These are phyloP conservation scores for Lasiurus cinereus DNA, from an alignment of 2,113 vertebrate genomes.

Conservation along the genomic window DNA sequence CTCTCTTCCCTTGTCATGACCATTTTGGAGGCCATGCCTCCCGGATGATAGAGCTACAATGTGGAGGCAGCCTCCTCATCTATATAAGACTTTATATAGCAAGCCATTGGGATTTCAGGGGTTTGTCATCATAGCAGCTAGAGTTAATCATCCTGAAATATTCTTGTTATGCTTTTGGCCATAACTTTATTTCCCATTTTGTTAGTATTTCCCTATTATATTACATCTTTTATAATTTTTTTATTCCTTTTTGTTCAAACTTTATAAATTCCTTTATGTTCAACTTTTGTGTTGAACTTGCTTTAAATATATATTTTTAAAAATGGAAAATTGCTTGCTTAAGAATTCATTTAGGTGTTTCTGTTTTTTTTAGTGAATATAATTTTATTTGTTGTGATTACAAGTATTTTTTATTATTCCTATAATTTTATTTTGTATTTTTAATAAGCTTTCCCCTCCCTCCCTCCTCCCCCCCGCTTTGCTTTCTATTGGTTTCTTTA, in stretches of 20 bases:
- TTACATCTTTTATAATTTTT: neutral
- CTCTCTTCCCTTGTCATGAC: neutral
- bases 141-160: neutral
- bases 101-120: neutral
- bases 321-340: neutral
- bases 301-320: neutral
- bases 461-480: accelerated
- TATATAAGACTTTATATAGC: neutral
- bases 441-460: neutral
- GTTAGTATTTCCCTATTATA: neutral
- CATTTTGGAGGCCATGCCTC: neutral
- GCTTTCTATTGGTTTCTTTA: constrained; percentile 42
- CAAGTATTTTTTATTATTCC: neutral
- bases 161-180: neutral
- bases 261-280: constrained; percentile 5
- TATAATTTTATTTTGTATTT: constrained; percentile 30
- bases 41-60: neutral
- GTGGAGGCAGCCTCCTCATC: neutral
- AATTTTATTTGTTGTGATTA: constrained; percentile 33
- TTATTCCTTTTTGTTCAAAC: neutral
- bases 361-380: neutral
- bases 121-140: neutral
- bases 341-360: constrained; percentile 9
- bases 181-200: constrained; percentile 11
- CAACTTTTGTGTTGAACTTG: neutral